Conservation (phyloP, 2,113 vertebrate genomes). For the Lamprologus sp. region DNA sequence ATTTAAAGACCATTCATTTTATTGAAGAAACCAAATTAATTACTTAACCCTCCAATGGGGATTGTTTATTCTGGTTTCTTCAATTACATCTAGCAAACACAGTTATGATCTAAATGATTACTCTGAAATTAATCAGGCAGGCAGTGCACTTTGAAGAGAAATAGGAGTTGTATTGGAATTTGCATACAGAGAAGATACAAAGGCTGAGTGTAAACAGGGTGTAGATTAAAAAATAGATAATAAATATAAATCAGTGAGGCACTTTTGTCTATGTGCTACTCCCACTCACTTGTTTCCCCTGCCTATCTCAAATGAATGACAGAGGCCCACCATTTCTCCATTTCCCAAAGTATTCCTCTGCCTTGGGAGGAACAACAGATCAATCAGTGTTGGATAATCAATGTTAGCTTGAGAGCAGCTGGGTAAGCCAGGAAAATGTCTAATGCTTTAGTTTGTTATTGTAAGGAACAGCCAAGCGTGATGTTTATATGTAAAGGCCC, state of each 20-base stretch:
- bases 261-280: neutral
- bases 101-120: neutral
- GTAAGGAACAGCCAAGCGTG: constrained; percentile 23
- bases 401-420: constrained; percentile 21
- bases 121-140: neutral
- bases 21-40: neutral
- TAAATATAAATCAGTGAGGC: constrained; percentile 1
- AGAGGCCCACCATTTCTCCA: neutral
- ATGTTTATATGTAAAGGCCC: constrained; percentile 50
- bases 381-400: constrained; percentile 31
- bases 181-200: neutral
- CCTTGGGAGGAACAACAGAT: constrained; percentile 30
- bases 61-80: neutral
- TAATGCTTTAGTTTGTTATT: constrained; percentile 39
- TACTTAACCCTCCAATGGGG: neutral
- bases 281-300: neutral
- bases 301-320: neutral
- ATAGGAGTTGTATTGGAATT: neutral
- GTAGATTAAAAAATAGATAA: neutral
- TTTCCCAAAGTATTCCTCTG: neutral
- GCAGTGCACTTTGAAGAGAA: neutral
- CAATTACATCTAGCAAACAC: constrained; percentile 2
- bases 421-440: constrained; percentile 13
- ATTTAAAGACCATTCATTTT: neutral
- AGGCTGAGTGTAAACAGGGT: neutral